Evolutionary conservation across 2,888 invertebrate genomes (phyloP).

Genomic region (Drosophila maculinotata): DNA sequence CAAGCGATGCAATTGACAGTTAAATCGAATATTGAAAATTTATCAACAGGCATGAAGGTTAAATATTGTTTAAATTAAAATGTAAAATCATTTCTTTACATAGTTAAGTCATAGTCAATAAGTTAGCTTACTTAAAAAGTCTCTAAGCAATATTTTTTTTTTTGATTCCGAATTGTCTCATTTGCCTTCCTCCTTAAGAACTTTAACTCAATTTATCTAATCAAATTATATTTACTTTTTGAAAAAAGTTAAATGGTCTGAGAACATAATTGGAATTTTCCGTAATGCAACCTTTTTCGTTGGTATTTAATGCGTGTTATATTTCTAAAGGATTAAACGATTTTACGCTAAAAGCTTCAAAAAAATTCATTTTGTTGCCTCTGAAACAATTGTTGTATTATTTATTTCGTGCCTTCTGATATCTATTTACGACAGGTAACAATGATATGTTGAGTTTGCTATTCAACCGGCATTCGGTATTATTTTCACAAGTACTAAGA

Average conservation of each 20-base stretch:
- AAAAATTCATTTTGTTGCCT: too few species aligned
- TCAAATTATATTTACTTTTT: background rate
- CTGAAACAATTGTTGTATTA: constrained; percentile 4
- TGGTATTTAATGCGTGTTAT: constrained; percentile 1
- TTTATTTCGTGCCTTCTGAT: constrained; percentile 11
- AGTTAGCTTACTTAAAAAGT: too few species aligned
- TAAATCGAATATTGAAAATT: background rate
- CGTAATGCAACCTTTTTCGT: background rate
- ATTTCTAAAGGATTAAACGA: constrained; percentile 3
- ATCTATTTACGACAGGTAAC: background rate
- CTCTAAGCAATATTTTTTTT: too few species aligned
- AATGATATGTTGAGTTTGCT: too few species aligned
- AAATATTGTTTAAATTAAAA: background rate
- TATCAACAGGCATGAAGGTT: too few species aligned
- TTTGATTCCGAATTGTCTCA: too few species aligned
- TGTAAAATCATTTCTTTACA: background rate
- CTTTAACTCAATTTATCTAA: too few species aligned
- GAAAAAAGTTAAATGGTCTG: background rate
- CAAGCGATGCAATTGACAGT: background rate
- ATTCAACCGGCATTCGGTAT: too few species aligned
- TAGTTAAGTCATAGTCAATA: too few species aligned
- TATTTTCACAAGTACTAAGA: too few species aligned
- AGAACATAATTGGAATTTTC: background rate
- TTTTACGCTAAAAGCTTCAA: constrained; percentile 1
- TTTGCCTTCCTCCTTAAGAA: too few species aligned